These are phyloP conservation scores for Bostrychus sinensis DNA, from an alignment of 2,113 vertebrate genomes.

Conservation along the genomic window DNA sequence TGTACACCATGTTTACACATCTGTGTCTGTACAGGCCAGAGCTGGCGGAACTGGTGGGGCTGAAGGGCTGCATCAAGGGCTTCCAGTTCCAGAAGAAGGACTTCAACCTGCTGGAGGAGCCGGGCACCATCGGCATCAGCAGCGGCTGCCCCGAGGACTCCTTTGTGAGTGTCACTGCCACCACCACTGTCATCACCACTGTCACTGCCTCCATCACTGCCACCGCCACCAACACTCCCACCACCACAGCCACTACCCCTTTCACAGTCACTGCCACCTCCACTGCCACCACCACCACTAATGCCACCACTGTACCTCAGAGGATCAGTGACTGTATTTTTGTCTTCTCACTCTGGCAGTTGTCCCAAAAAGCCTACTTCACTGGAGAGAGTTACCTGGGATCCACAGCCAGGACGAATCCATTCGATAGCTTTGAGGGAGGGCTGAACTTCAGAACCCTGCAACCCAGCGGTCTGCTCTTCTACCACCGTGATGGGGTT, in stretches of 20 bases:
- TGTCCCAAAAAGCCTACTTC: conserved; percentile 94
- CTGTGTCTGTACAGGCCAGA: conserved; percentile 76
- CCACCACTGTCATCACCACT: background rate
- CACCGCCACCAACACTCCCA: background rate
- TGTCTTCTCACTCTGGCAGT: conserved; percentile 75
- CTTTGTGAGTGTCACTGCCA: conserved; percentile 82
- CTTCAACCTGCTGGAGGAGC: conserved; percentile 94
- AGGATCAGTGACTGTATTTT: conserved; percentile 1
- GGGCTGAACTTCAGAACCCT: conserved; percentile 92
- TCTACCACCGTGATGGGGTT: conserved; percentile 89
- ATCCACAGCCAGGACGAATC: conserved; percentile 87
- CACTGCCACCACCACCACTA: background rate
- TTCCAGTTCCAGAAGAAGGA: conserved; percentile 99
- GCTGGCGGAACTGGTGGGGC: conserved; percentile 79
- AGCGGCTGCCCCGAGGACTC: conserved; percentile 96
- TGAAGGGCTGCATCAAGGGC: conserved; percentile 94
- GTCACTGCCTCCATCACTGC: background rate
- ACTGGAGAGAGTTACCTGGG: conserved; percentile 90
- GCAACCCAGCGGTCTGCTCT: conserved; percentile 88
- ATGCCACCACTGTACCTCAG: background rate
- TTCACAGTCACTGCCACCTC: background rate
- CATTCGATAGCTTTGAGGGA: conserved; percentile 89
- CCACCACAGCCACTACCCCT: background rate
- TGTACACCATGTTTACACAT: background rate
- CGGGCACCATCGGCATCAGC: conserved; percentile 93